Percentiles rank a stretch among this genome's conserved stretches.
phyloP scores from a whole-genome alignment of 1,140 invertebrate genomes.

The Bombus superbus region DNA sequence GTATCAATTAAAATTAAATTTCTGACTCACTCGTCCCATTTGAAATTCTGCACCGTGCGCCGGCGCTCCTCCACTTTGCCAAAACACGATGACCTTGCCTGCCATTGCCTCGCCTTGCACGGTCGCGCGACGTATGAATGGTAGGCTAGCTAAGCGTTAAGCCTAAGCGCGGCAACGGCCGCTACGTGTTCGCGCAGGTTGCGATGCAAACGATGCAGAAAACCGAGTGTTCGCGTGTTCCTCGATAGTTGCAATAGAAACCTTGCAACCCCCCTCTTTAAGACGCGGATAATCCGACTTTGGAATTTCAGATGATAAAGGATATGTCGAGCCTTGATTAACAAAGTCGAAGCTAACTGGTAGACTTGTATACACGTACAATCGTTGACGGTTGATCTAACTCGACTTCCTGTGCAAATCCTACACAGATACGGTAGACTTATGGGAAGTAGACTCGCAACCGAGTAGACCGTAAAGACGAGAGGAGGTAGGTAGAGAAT shows the following conservation, averaged over 20 bases:
- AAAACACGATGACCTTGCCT: constrained; percentile 50
- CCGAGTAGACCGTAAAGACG: too few species aligned
- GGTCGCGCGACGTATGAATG: constrained; percentile 37
- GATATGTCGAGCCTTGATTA: background rate
- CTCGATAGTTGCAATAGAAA: too few species aligned
- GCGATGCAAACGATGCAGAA: background rate
- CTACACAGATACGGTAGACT: too few species aligned
- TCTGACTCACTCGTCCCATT: constrained; percentile 44
- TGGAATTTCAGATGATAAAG: background rate
- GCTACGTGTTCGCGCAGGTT: background rate
- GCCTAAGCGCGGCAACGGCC: constrained; percentile 14
- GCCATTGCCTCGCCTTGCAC: constrained; percentile 17
- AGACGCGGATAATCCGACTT: background rate
- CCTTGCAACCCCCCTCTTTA: too few species aligned
- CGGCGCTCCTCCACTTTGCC: constrained; percentile 37
- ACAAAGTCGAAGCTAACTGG: background rate
- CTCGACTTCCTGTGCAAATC: too few species aligned
- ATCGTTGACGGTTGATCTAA: background rate
- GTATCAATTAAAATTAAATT: constrained; percentile 55
- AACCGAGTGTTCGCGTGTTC: background rate
- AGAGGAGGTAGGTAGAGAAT: too few species aligned
- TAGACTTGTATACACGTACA: background rate
- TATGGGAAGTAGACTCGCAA: too few species aligned
- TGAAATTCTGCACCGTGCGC: constrained; percentile 39
- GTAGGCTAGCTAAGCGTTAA: background rate